phyloP scores from a whole-genome alignment of 2,113 vertebrate genomes.

The Helogale parvula region DNA sequence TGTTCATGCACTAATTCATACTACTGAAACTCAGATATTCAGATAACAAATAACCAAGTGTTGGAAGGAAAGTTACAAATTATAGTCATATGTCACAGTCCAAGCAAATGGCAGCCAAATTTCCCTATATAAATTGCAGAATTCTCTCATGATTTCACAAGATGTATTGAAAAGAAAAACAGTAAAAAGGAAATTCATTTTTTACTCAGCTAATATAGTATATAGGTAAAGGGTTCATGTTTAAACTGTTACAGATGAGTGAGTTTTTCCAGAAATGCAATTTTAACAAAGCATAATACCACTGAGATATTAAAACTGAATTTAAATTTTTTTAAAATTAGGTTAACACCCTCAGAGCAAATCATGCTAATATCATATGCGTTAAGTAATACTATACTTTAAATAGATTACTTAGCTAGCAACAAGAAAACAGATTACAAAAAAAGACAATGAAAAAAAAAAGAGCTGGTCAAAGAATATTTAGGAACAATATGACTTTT shows the following conservation, averaged over 20 bases:
- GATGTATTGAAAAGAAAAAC: constrained; percentile 79
- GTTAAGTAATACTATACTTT: constrained; percentile 66
- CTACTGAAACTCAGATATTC: constrained; percentile 70
- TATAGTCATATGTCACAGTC: constrained; percentile 80
- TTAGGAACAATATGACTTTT: constrained; percentile 26
- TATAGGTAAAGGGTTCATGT: constrained; percentile 68
- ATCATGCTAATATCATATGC: constrained; percentile 53
- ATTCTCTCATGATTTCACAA: constrained; percentile 78
- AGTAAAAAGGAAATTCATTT: constrained; percentile 78
- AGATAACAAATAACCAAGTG: constrained; percentile 76
- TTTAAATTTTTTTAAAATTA: constrained; percentile 71
- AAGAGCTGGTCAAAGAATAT: neutral
- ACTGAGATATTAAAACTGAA: constrained; percentile 75
- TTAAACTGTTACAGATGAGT: constrained; percentile 80
- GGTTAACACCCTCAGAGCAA: constrained; percentile 70
- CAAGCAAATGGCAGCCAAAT: constrained; percentile 74
- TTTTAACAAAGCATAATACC: constrained; percentile 76
- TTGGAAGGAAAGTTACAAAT: constrained; percentile 78
- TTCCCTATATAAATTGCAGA: constrained; percentile 76
- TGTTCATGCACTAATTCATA: constrained; percentile 68
- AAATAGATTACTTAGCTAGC: constrained; percentile 44
- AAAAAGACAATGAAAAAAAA: constrained; percentile 37
- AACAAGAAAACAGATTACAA: constrained; percentile 58
- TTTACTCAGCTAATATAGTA: constrained; percentile 72
- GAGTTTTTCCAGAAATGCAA: constrained; percentile 73